Conservation (phyloP, 1,140 invertebrate species). For the Phortica variegata region DNA sequence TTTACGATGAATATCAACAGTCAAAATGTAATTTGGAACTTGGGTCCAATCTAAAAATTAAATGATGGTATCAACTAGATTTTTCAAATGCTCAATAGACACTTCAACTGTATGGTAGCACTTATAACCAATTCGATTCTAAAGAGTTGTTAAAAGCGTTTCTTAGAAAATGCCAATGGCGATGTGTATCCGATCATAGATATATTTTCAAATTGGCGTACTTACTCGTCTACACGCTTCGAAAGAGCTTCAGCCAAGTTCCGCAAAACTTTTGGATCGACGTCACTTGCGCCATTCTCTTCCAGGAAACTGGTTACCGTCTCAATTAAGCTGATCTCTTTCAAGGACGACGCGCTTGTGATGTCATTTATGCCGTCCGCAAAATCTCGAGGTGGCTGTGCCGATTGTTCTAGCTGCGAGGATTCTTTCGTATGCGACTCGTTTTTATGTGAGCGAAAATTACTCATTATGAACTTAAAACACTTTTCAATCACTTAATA, state of each 20-base stretch:
- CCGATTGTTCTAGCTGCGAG: constrained; percentile 22
- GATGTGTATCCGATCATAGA: no score
- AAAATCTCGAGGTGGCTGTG: constrained; percentile 29
- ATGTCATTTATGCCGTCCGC: constrained; percentile 20
- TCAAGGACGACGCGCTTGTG: constrained; percentile 34
- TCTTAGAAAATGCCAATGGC: no score
- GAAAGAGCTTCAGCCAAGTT: constrained; percentile 39
- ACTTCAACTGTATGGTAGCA: no score
- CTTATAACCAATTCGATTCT: no score
- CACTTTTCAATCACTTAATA: not conserved
- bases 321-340: constrained; percentile 38
- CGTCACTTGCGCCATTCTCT: constrained; percentile 37
- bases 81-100: no score
- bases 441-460: not conserved
- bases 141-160: no score
- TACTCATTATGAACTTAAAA: constrained; percentile 12
- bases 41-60: no score
- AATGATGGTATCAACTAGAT: no score
- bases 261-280: constrained; percentile 31
- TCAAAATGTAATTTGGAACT: no score
- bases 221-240: constrained; percentile 41
- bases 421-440: not conserved
- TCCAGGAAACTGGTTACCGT: constrained; percentile 42
- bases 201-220: no score
- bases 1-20: no score